phyloP scores from a whole-genome alignment of 2,888 invertebrate genomes.

The Monoplex corrugatus region DNA sequence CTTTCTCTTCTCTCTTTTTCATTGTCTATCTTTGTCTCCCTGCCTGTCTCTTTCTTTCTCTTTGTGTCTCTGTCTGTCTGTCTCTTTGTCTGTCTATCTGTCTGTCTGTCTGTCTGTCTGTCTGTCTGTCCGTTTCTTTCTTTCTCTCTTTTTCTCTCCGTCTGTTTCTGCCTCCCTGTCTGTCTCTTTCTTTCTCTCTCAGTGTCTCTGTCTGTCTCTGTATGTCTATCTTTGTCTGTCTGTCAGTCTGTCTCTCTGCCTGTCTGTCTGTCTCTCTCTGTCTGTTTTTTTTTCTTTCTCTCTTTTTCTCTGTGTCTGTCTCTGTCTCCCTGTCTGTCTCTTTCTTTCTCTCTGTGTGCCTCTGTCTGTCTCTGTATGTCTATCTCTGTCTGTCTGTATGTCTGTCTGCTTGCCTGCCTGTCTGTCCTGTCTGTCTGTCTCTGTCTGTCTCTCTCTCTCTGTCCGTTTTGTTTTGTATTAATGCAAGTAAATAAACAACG shows the following conservation, averaged over 20 bases:
- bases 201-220: slow-evolving; percentile 50
- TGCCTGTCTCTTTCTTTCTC: neutral
- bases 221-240: slow-evolving; percentile 45
- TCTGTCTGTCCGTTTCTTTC: slow-evolving; percentile 14
- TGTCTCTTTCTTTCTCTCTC: no score
- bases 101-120: slow-evolving; percentile 52
- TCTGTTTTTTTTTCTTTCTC: neutral
- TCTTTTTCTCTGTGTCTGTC: slow-evolving; percentile 41
- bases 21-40: no score
- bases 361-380: neutral
- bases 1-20: no score
- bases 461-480: neutral
- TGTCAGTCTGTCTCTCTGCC: neutral
- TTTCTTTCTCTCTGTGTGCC: neutral
- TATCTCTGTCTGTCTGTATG: neutral
- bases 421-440: slow-evolving; percentile 1
- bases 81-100: slow-evolving; percentile 52
- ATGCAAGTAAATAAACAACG: no score
- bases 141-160: no score
- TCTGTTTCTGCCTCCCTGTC: no score
- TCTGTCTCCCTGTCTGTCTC: slow-evolving; percentile 45
- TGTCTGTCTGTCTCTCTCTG: slow-evolving; percentile 19
- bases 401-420: neutral
- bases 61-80: slow-evolving; percentile 37
- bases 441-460: neutral